Conservation (phyloP, 2,797 vertebrate genomes). For the Alauda arvensis region DNA sequence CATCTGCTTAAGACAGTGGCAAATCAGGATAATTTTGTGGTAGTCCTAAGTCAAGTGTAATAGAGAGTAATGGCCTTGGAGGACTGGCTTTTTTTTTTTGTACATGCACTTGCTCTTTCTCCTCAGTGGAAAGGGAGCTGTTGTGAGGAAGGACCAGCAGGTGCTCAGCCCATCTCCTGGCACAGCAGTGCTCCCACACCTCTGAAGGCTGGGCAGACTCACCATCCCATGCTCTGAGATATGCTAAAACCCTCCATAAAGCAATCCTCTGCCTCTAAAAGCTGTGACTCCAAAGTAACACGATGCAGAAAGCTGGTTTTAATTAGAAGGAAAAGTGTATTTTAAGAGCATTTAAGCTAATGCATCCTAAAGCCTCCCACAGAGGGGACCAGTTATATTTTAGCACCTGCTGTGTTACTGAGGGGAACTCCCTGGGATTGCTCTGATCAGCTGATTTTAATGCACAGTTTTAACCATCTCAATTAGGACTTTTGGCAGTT, state of each 20-base stretch:
- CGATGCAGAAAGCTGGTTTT: background rate
- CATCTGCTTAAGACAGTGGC: background rate
- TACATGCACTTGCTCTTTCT: background rate
- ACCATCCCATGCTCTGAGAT: background rate
- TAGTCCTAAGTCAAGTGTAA: background rate
- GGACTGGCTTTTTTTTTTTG: background rate
- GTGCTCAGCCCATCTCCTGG: accelerated
- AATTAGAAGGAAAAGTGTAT: slow-evolving; percentile 11
- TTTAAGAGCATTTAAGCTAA: slow-evolving; percentile 25
- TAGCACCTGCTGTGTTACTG: background rate
- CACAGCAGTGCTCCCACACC: background rate
- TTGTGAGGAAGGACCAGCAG: background rate
- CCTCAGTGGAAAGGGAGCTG: background rate
- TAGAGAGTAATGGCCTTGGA: background rate
- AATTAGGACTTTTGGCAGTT: background rate
- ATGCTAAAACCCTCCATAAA: background rate
- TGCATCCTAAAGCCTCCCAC: background rate
- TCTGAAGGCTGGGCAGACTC: accelerated
- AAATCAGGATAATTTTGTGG: background rate
- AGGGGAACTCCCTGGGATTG: background rate
- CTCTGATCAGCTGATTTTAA: background rate
- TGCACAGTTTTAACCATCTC: background rate
- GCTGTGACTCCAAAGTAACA: background rate
- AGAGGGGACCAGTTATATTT: background rate
- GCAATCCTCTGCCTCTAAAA: background rate